Evolutionary conservation across 2,797 vertebrate genomes (phyloP).

Genomic region (Lepilemur septentrionalis): DNA sequence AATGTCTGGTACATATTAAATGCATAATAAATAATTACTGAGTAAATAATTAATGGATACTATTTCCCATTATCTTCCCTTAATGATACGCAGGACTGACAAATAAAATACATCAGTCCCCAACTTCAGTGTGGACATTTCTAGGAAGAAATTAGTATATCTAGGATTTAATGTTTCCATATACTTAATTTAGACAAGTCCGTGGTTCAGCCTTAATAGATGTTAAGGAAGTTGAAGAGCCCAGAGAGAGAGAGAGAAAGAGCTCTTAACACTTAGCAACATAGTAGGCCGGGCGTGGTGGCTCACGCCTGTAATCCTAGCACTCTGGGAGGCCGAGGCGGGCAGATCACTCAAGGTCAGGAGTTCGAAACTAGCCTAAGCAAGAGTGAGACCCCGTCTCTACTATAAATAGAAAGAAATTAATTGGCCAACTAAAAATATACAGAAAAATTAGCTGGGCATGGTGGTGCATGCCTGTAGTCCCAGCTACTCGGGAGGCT

Average conservation of each 20-base stretch:
- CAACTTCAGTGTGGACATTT: neutral
- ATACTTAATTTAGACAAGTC: neutral
- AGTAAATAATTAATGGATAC: neutral
- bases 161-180: neutral
- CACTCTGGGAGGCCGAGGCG: no score
- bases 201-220: neutral
- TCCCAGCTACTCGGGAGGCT: no score
- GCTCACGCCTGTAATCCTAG: no score
- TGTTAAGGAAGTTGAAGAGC: neutral
- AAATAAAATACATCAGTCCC: neutral
- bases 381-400: no score
- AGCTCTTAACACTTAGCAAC: neutral
- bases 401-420: no score
- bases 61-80: neutral
- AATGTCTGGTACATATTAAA: neutral
- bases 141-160: neutral
- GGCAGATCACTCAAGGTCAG: no score
- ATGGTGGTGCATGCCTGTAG: no score
- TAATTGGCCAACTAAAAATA: no score
- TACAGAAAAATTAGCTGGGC: no score
- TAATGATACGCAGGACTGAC: neutral
- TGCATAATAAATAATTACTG: neutral
- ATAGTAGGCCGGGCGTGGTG: neutral
- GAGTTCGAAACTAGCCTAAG: no score
- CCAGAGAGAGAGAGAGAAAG: neutral